Evolutionary conservation across 2,113 vertebrate genomes (phyloP).

Genomic region (Saccopteryx bilineata): DNA sequence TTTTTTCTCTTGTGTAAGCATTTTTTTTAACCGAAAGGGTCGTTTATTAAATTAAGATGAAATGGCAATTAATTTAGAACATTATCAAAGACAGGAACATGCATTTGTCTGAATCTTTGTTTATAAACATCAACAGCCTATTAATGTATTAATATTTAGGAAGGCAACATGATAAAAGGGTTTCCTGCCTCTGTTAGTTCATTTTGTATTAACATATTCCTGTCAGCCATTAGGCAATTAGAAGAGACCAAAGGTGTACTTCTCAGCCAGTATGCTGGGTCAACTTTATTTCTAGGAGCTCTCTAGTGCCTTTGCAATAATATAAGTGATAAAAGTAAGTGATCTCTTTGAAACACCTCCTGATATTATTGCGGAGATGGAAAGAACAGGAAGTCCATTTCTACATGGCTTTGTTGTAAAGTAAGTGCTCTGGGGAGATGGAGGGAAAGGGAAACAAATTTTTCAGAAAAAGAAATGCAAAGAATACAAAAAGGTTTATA

Average conservation of each 20-base stretch:
- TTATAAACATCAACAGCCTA: constrained; percentile 74
- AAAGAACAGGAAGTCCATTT: background rate
- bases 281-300: constrained; percentile 69
- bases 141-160: constrained; percentile 81
- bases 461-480: background rate
- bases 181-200: constrained; percentile 66
- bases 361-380: background rate
- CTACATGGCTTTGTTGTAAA: background rate
- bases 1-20: constrained; percentile 67
- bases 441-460: background rate
- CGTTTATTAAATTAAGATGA: constrained; percentile 80
- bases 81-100: constrained; percentile 61
- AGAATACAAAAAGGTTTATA: background rate
- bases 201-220: constrained; percentile 83
- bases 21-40: constrained; percentile 34
- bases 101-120: constrained; percentile 74
- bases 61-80: constrained; percentile 83
- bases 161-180: constrained; percentile 77
- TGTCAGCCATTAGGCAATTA: constrained; percentile 83
- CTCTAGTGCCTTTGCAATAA: background rate
- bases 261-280: constrained; percentile 28
- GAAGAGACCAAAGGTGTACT: constrained; percentile 79
- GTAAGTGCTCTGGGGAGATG: background rate
- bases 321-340: constrained; percentile 30
- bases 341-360: constrained; percentile 33